Base-by-base conservation (phyloP, 2,888 invertebrate genomes). In the Charanyca ferruginea region DNA sequence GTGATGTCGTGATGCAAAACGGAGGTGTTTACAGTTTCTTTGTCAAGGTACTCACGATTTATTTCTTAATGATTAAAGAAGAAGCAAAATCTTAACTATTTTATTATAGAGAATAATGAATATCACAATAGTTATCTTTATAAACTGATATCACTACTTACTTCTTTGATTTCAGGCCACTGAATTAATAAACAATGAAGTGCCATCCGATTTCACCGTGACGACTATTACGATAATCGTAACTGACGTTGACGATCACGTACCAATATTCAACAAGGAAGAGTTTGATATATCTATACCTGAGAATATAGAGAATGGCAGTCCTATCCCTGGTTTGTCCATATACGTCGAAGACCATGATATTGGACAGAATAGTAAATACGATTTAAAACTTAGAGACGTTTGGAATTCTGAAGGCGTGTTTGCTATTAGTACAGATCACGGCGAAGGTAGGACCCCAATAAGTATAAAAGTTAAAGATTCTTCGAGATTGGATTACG, bases 21-120 rank as follows among this genome's bases (percentile, higher is more conserved):
- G 98, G 98, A 4, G 98, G 98, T 3, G 97, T 98, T 52, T 98
- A 98, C 84, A 97, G 96, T 7, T 97, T 98, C 77, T 96, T 95
- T 58, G 96, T 98, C 1, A 96, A 96, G 91, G 96, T 96, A 86
- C 13, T 70, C 59, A 66, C 66, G 58, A 62, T 69, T 49, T 55
- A 38, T 38, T 38, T 16, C 16, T 4, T 32, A 38, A 38, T 16
- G 5, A 13, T 1, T 35, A 35, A 13, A 38, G 16, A 16, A 38
- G 5, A 38, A 38, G 16, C 3, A 38, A 38, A 16, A 16, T 16
- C 13, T 38, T 16, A 16, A 13, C 38, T 32, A 2, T 9, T 32
- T 32, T 32, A 32, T 32, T 32, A 32, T 11, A 3, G 11, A 32
- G 2, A 11, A 32, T 32, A 32, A 32, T 32, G 8, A 32, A 13